Evolutionary conservation across 2,888 invertebrate species (phyloP), one percentile per base, ranked within the genome.

Genomic region (Cryptocephalus primarius): DNA sequence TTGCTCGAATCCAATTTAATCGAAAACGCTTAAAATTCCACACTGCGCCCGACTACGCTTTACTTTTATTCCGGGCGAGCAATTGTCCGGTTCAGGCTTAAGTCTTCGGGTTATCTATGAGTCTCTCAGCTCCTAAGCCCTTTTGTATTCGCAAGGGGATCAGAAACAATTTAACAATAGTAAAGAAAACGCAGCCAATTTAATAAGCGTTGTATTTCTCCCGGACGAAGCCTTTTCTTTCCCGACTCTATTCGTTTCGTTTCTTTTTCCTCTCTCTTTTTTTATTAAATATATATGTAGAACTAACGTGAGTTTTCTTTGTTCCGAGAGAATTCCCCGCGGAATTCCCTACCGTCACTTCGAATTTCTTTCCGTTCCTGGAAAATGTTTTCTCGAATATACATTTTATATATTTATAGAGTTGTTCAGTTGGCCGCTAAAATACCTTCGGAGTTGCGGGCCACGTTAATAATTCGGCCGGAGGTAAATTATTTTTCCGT

Each of bases 391-490:
- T 45, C 44, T 45, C 49, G 41, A 38, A 44, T 42, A 34, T 46
- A 39, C 49, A 46, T 49, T 51, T 53, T 55, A 55, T 50, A 53
- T 55, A 54, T 52, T 52, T 52, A 55, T 53, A 52, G 57, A 54
- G 52, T 52, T 56, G 55, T 53, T 55, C 51, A 40, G 49, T 48
- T 22, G 42, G 47, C 44, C 42, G 48, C 43, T 43, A 41, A 53
- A 53, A 33, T 49, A 11, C 36, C 12, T 36, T 36, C 11, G 12
- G 36, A 36, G 36, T 22, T 22, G 22, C 22, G 22, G 22, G 22
- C 3, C 2, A 22, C 22, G 22, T 22, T 22, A 22, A 22, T 22
- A 22, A 22, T 22, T 22, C 22, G 22, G 22, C 22, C 22, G 3
- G 22, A 22, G 22, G 22, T 22, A 22, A 22, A 22, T 22, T 22